Conservation (phyloP, 2,888 invertebrate genomes). For the Spilosoma lubricipeda region DNA sequence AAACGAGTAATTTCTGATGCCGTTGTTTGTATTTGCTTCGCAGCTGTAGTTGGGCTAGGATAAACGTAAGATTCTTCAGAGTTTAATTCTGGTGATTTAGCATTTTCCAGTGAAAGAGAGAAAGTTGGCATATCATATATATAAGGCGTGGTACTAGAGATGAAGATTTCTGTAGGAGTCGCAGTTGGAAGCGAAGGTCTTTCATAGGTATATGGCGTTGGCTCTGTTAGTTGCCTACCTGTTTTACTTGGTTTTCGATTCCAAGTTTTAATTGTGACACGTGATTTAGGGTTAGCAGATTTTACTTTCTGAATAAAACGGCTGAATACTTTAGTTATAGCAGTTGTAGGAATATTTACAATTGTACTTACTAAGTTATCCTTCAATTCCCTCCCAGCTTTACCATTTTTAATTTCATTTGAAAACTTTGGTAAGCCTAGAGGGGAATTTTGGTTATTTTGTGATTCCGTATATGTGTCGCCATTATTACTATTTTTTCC, state of each 20-base stretch:
- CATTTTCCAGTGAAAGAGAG: constrained; percentile 47
- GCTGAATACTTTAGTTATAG: constrained; percentile 76
- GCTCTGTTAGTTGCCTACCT: constrained; percentile 64
- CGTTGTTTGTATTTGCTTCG: constrained; percentile 55
- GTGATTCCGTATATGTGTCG: constrained; percentile 60
- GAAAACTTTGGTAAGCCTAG: constrained; percentile 52
- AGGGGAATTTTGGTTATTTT: constrained; percentile 55
- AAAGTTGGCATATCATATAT: constrained; percentile 60
- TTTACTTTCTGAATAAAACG: constrained; percentile 71
- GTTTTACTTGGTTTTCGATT: constrained; percentile 77
- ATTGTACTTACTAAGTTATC: constrained; percentile 78
- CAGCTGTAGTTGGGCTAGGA: constrained; percentile 60
- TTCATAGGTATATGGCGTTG: constrained; percentile 68
- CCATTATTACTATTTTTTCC: constrained; percentile 58
- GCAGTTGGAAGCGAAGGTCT: constrained; percentile 56
- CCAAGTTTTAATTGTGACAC: constrained; percentile 81
- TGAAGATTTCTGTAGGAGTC: constrained; percentile 55
- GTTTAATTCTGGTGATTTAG: constrained; percentile 46
- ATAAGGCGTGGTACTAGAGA: constrained; percentile 64
- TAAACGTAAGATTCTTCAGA: constrained; percentile 59
- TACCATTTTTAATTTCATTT: constrained; percentile 54
- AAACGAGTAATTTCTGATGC: constrained; percentile 55
- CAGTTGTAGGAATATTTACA: constrained; percentile 64
- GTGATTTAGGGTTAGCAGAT: constrained; percentile 71
- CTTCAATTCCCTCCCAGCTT: constrained; percentile 66